phyloP scores from a whole-genome alignment of 1,140 invertebrate species.

The Radopholus similis region DNA sequence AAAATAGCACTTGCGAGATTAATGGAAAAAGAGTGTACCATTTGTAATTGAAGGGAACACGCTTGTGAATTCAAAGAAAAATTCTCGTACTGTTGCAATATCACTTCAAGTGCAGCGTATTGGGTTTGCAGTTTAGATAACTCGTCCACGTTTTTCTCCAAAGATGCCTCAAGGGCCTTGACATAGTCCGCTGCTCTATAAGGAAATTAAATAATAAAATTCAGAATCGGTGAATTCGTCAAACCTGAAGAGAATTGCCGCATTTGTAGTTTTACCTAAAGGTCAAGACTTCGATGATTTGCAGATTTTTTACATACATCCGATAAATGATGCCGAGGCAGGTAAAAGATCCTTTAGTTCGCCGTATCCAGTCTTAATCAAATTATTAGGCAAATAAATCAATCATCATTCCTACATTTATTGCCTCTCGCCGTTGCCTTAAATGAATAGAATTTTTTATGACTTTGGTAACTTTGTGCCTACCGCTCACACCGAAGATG shows the following conservation, averaged over 20 bases:
- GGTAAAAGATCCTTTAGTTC: constrained; percentile 58
- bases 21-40: constrained; percentile 32
- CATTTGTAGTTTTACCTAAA: constrained; percentile 54
- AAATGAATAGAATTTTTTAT: not conserved
- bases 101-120: constrained; percentile 51
- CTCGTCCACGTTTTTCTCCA: constrained; percentile 47
- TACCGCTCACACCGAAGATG: constrained; percentile 54
- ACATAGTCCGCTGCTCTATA: constrained; percentile 55
- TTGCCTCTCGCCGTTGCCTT: constrained; percentile 51
- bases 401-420: constrained; percentile 49
- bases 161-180: constrained; percentile 48
- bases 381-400: not conserved
- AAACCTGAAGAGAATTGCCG: constrained; percentile 51
- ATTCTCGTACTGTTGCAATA: constrained; percentile 53
- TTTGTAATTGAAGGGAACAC: constrained; percentile 41
- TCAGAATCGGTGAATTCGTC: not conserved
- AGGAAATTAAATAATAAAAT: constrained; percentile 3
- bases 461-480: not conserved
- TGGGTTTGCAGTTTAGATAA: constrained; percentile 41
- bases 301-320: constrained; percentile 31
- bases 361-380: constrained; percentile 53
- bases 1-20: constrained; percentile 18
- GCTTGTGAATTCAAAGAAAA: constrained; percentile 44
- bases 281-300: not conserved
- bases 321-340: constrained; percentile 45